phyloP scores from a whole-genome alignment of 2,888 invertebrate species.

The Macrostomum cliftonense region DNA sequence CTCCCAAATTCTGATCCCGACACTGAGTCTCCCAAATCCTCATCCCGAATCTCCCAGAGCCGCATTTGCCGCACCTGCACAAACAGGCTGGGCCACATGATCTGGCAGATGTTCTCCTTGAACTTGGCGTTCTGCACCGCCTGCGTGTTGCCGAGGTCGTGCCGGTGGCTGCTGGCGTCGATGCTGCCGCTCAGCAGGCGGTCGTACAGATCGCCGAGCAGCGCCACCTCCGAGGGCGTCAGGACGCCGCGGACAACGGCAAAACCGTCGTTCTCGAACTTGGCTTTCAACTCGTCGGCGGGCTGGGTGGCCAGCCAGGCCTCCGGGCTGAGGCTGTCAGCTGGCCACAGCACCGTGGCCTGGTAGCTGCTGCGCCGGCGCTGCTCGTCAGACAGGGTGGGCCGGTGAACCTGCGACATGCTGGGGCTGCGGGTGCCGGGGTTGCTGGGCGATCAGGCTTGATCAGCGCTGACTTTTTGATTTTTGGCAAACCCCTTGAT shows the following conservation, averaged over 20 bases:
- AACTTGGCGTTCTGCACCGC: background rate
- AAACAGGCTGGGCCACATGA: conserved; percentile 15
- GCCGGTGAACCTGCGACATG: conserved; percentile 12
- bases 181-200: conserved; percentile 13
- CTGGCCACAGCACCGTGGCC: too few species aligned
- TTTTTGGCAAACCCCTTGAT: too few species aligned
- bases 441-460: too few species aligned
- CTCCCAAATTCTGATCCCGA: too few species aligned
- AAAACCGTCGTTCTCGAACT: conserved; percentile 9
- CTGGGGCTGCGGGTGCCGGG: too few species aligned
- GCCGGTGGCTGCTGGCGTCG: conserved; percentile 13
- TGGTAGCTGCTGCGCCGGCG: background rate
- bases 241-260: too few species aligned
- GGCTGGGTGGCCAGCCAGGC: conserved; percentile 8
- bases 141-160: conserved; percentile 15
- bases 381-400: conserved; percentile 10
- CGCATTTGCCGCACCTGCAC: conserved; percentile 7
- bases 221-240: too few species aligned
- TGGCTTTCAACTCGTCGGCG: conserved; percentile 3
- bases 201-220: conserved; percentile 14
- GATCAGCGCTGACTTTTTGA: too few species aligned
- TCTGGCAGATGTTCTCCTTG: conserved; percentile 15
- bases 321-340: background rate
- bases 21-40: too few species aligned
- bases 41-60: too few species aligned